Base-by-base conservation (phyloP, 64 coral and sea anemone genomes). In the Trachythela sp. region DNA sequence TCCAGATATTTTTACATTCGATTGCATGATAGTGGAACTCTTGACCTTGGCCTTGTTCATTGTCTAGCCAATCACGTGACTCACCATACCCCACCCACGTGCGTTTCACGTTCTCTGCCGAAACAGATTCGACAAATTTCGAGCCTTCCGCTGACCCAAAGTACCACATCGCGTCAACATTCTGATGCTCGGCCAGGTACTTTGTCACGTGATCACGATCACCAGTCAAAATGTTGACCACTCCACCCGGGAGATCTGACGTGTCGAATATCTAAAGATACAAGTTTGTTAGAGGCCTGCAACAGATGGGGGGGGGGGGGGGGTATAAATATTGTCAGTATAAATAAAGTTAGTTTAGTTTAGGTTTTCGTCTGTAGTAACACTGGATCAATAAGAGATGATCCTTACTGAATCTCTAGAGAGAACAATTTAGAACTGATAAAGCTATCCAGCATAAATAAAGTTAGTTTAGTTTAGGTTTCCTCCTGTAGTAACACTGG, bases 121-220 rank as follows among this genome's bases (percentile, higher is more conserved):
- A 97, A 36, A 83, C 72, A 36, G 90, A 83, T 39, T 97, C 95
- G 8, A 97, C 95, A 60, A 97, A 97, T 52, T 97, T 97, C 48
- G 90, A 90, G 8, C 95, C 95, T 51, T 97, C 88, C 35, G 93
- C 84, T 18, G 95, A 90, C 20, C 95, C 95, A 31, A 97, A 97
- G 88, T 97, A 97, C 95, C 95, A 97, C 93, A 97, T 97, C 14
- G 91, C 91, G 39, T 97, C 93, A 37, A 97, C 95, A 33, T 97
- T 93, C 32, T 97, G 95, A 80, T 97, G 95, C 37, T 97, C 95
- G 0, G 88, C 64, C 36, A 97, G 86, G 45, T 94, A 97, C 77
- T 94, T 97, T 52, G 95, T 97, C 14, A 97, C 87, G 86, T 97
- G 95, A 70, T 97, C 91, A 3, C 95, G 35, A 70, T 97, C 72